phyloP scores from a whole-genome alignment of 1,140 invertebrate genomes.

The Reticulitermes speratus region DNA sequence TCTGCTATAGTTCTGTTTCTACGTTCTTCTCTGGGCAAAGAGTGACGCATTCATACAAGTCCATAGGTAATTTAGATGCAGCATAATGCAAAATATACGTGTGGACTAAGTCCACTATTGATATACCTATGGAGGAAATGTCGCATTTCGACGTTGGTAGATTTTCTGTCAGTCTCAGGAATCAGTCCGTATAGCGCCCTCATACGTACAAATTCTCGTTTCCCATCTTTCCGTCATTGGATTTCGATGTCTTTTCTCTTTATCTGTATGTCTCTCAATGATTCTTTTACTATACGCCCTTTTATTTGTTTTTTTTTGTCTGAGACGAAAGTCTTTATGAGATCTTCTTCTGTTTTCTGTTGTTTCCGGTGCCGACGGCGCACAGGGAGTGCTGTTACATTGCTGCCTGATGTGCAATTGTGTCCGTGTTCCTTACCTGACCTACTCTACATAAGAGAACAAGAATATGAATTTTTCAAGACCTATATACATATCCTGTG shows the following conservation, averaged over 20 bases:
- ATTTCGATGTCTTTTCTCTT: not conserved
- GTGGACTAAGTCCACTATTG: not conserved
- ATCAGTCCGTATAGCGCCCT: not conserved
- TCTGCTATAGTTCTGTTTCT: not conserved
- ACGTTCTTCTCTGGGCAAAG: too few relatives aligned
- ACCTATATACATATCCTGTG: not conserved
- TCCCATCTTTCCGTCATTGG: not conserved
- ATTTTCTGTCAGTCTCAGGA: not conserved
- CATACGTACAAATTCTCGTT: not conserved
- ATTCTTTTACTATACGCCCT: not conserved
- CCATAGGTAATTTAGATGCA: too few relatives aligned
- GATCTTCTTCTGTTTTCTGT: not conserved
- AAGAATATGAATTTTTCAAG: conserved; percentile 15
- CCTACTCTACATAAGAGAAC: not conserved
- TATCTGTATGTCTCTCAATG: not conserved
- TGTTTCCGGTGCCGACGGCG: not conserved
- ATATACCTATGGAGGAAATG: not conserved
- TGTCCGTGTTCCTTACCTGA: not conserved
- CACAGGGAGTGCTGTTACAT: not conserved
- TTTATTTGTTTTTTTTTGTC: not conserved
- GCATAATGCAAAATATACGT: too few relatives aligned
- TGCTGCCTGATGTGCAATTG: not conserved
- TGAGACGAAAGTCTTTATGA: not conserved
- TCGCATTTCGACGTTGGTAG: not conserved
- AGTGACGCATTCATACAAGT: too few relatives aligned